phyloP scores from a whole-genome alignment of 2,888 invertebrate genomes.

The Syritta pipiens region DNA sequence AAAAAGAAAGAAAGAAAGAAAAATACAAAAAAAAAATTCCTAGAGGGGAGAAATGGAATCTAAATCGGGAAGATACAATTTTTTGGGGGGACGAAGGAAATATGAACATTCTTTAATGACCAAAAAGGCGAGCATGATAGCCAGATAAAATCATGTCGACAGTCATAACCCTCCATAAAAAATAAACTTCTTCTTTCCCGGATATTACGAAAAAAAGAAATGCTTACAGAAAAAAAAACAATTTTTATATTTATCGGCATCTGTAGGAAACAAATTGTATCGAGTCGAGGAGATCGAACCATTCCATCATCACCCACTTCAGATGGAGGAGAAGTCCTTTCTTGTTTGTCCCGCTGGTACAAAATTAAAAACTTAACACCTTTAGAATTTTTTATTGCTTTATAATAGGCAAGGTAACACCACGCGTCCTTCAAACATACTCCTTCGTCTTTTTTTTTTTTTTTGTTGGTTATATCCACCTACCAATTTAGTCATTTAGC shows the following conservation, averaged over 20 bases:
- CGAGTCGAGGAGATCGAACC: too few relatives aligned
- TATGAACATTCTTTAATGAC: slow-evolving; percentile 53
- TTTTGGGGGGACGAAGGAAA: background rate
- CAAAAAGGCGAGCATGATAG: slow-evolving; percentile 39
- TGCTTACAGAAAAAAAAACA: too few relatives aligned
- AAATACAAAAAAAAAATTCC: background rate
- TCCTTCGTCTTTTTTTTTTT: slow-evolving; percentile 5
- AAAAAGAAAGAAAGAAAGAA: background rate
- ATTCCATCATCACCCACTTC: background rate
- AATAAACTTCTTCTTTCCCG: too few relatives aligned
- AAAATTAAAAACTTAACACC: slow-evolving; percentile 66
- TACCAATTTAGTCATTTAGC: slow-evolving; percentile 44
- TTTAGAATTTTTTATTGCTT: slow-evolving; percentile 57
- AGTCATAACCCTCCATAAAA: slow-evolving; percentile 52
- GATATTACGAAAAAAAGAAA: too few relatives aligned
- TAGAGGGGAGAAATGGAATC: slow-evolving; percentile 41
- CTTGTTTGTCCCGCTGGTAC: slow-evolving; percentile 11
- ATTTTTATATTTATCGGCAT: slow-evolving; percentile 8
- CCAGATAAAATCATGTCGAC: slow-evolving; percentile 65
- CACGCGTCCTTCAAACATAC: slow-evolving; percentile 6
- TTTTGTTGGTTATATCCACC: slow-evolving; percentile 38
- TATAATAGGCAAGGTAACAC: slow-evolving; percentile 45
- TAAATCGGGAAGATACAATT: slow-evolving; percentile 5
- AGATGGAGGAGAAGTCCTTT: slow-evolving; percentile 22
- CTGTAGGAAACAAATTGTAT: background rate